Base-by-base conservation (phyloP, 2,797 vertebrate genomes). In the Denticeps clupeoides region DNA sequence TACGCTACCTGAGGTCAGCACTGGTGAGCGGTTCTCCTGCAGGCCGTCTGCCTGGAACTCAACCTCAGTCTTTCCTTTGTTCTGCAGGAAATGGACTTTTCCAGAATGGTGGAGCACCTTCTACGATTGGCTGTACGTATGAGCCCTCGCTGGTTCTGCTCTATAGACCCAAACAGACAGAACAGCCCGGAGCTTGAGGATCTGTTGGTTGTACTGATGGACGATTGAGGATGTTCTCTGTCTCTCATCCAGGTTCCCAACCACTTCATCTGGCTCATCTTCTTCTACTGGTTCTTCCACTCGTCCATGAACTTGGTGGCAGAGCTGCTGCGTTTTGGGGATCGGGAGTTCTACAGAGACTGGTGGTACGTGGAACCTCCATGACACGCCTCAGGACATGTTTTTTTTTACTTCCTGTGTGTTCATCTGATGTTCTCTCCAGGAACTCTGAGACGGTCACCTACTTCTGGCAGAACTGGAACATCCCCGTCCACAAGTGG, bases 391-490 rank as follows among this genome's bases (percentile, higher is more conserved):
- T 21, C 9, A 16, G 8, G 37, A 9, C 16, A n/a, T n/a, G n/a
- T n/a, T n/a, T n/a, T n/a, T n/a, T n/a, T n/a, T n/a, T n/a, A n/a
- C n/a, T n/a, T n/a, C n/a, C n/a, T n/a, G n/a, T n/a, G n/a, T n/a
- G n/a, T n/a, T n/a, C n/a, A n/a, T n/a, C n/a, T n/a, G n/a, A n/a
- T n/a, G n/a, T n/a, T n/a, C n/a, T n/a, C n/a, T n/a, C n/a, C 65
- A 95, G 91, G 91, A 95, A 95, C 68, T 81, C 91, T 0, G 89
- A 95, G 73, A 80, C 85, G 0, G 80, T 95, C 64, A 87, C 82
- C 27, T 91, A 93, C 76, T 95, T 95, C 69, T 95, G 91, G 91
- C 87, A 91, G 76, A 95, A 95, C 69, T 95, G 91, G 91, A 95
- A 95, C 71, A 90, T 95, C 68, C 91, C 91, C 0, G 90, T 93